Conservation (phyloP, 2,113 vertebrate genomes). For the Gnathonemus longibarbis region DNA sequence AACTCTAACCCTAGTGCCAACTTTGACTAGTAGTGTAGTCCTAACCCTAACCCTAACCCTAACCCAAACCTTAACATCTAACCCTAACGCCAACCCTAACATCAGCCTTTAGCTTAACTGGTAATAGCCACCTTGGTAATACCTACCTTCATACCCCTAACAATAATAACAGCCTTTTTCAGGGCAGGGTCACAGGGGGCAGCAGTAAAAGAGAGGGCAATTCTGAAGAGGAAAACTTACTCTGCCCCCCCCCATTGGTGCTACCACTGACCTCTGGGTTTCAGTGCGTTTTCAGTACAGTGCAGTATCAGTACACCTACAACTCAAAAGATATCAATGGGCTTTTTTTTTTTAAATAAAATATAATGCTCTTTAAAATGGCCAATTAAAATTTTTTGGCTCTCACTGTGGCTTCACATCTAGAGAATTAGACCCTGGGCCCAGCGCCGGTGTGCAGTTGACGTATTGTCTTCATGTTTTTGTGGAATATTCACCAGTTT, state of each 20-base stretch:
- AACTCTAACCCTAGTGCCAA: background rate
- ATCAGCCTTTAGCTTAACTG: background rate
- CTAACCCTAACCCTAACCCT: background rate
- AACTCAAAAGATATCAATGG: background rate
- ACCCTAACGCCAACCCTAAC: background rate
- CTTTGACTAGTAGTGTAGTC: background rate
- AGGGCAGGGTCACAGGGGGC: background rate
- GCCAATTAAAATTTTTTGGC: background rate
- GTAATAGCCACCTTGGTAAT: background rate
- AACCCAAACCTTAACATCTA: background rate
- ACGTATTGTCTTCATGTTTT: background rate
- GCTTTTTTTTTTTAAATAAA: background rate
- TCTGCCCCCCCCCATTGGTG: background rate
- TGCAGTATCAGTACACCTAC: background rate
- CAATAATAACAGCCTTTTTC: background rate
- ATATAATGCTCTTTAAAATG: background rate
- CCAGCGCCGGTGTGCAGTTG: background rate
- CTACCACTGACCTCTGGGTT: background rate
- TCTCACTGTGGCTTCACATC: background rate
- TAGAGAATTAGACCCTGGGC: background rate
- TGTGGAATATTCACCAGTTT: background rate
- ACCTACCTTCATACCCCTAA: background rate
- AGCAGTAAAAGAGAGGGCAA: background rate
- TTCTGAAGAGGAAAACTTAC: background rate
- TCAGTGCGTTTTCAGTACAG: background rate